phyloP scores from a whole-genome alignment of 2,113 vertebrate species.

The Pteruthius melanotis region DNA sequence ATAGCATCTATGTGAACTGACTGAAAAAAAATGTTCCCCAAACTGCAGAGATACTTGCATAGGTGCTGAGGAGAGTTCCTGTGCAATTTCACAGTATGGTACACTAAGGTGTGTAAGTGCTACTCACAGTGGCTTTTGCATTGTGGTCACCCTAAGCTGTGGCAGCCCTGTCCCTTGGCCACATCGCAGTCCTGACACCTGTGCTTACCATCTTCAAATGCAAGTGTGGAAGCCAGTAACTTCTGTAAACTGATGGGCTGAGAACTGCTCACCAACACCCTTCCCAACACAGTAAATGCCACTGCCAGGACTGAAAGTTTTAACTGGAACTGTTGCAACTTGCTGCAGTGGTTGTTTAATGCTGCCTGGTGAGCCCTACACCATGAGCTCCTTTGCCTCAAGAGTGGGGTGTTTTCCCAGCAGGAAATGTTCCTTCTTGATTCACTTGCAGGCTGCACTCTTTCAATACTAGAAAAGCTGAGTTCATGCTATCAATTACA shows the following conservation, averaged over 20 bases:
- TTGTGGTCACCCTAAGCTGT: background rate
- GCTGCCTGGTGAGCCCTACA: accelerated
- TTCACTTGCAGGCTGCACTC: background rate
- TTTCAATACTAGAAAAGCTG: background rate
- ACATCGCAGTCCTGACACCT: accelerated
- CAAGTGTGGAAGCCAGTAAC: background rate
- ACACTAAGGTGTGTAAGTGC: background rate
- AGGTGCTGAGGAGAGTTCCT: background rate
- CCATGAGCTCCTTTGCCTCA: accelerated
- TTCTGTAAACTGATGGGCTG: background rate
- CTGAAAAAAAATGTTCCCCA: background rate
- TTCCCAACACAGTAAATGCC: background rate
- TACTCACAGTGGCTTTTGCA: background rate
- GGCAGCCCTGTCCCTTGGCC: background rate
- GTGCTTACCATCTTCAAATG: background rate
- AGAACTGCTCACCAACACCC: background rate
- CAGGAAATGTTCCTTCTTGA: background rate
- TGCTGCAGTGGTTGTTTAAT: background rate
- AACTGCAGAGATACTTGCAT: background rate
- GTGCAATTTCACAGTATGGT: accelerated
- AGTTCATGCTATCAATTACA: slow-evolving; percentile 15
- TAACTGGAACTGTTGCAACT: background rate
- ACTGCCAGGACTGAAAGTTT: background rate
- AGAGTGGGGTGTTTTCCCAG: background rate
- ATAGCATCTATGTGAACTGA: accelerated